Evolutionary conservation across 1,140 invertebrate species (phyloP).

Genomic region (Prorops nasuta): DNA sequence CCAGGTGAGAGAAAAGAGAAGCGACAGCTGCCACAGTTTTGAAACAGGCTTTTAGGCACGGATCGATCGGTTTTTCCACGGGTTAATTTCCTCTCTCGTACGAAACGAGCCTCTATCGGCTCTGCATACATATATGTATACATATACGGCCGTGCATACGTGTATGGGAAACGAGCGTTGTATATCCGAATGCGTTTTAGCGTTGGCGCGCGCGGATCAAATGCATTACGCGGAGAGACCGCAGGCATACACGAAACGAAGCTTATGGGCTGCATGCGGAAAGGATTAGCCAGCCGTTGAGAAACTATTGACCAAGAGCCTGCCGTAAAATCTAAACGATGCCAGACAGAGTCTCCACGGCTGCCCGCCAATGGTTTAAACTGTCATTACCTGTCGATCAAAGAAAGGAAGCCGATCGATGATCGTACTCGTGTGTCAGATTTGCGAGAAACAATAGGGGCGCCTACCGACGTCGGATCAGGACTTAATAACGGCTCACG

Average conservation of each 20-base stretch:
- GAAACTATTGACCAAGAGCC: conserved; percentile 24
- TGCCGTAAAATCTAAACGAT: conserved; percentile 20
- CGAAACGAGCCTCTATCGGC: neutral
- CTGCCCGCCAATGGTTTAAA: conserved; percentile 31
- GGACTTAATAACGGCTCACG: conserved; percentile 44
- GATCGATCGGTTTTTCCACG: conserved; percentile 12
- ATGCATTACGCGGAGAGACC: conserved; percentile 39
- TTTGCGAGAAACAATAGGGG: conserved; percentile 43
- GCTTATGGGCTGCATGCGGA: conserved; percentile 42
- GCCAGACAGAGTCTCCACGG: conserved; percentile 25
- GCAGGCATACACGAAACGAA: conserved; percentile 30
- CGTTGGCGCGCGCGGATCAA: conserved; percentile 47
- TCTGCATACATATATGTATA: no score
- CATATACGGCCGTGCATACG: conserved; percentile 20
- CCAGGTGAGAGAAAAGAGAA: no score
- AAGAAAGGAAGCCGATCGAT: conserved; percentile 41
- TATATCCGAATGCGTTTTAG: conserved; percentile 45
- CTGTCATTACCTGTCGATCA: conserved; percentile 49
- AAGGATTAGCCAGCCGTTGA: conserved; percentile 34
- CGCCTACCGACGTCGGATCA: conserved; percentile 33
- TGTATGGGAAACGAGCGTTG: conserved; percentile 32
- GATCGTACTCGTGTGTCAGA: conserved; percentile 47
- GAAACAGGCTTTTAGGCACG: no score
- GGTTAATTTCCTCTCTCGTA: neutral
- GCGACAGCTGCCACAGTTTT: conserved; percentile 4